Base-by-base conservation (phyloP, 2,113 vertebrate species). In the Sakesphorus luctuosus region DNA sequence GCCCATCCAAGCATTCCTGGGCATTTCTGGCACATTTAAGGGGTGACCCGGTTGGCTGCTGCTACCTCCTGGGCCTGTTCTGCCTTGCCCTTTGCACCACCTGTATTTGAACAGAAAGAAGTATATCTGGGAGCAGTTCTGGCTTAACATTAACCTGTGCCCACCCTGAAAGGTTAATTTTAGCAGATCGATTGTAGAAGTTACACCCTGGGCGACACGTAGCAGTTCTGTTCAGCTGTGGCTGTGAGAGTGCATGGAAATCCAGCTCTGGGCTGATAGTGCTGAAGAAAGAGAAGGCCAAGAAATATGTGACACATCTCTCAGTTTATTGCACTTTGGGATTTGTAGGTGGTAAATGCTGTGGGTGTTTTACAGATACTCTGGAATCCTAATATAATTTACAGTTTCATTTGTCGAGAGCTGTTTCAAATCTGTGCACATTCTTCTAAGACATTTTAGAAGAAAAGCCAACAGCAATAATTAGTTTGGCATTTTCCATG, bases 401-500 rank as follows among this genome's bases (percentile, higher is more conserved):
- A 91, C 87, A 90, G 85, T 94, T 94, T 88, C 36, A 82, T 74
- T 84, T 73, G 53, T 36, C 78, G 67, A 38, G 91, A 77, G 75
- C 84, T 91, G 68, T 88, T 97, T 84, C 72, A 93, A 91, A 93
- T 92, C 79, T 90, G 63, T 84, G 55, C 56, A 68, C 47, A 55
- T 94, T 92, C 61, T 90, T 96, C 72, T 75, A 65, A 85, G 74
- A 82, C 36, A 44, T 63, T 91, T 88, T 88, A 72, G 89, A 69
- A 65, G 88, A 90, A 92, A 96, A 91, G 89, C 92, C 96, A 95
- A 96, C 74, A 96, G 69, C 80, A 97, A 94, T 97, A 95, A 96
- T 96, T 96, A 87, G 83, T 67, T 95, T 96, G 95, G 91, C 92
- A 73, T 96, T 97, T 96, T 92, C 71, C 67, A 11, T 94, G 71